Percentiles rank a stretch among this genome's conserved stretches.
These are phyloP conservation scores for Coregonus sp. DNA, from an alignment of 2,797 vertebrate species.

Conservation along the genomic window DNA sequence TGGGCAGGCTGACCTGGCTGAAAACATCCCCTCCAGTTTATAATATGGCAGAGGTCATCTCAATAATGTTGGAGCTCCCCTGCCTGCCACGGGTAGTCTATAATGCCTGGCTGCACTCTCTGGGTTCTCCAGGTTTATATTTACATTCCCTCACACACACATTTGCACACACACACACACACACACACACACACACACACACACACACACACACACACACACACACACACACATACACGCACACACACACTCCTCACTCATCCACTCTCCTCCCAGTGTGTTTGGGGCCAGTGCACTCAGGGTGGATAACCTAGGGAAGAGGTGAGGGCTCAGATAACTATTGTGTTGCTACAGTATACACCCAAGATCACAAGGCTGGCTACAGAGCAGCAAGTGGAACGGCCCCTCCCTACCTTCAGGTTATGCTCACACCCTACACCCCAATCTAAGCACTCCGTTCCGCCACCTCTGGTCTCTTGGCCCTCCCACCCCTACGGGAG, in stretches of 20 bases:
- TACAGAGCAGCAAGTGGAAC: too few species aligned
- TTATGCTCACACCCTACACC: too few species aligned
- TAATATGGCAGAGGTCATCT: constrained; percentile 54
- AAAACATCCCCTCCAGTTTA: constrained; percentile 54
- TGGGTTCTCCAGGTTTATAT: background rate
- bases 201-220: too few species aligned
- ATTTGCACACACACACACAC: background rate
- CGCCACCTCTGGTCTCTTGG: too few species aligned
- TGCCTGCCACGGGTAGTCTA: background rate
- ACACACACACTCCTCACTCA: constrained; percentile 57
- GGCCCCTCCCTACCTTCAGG: too few species aligned
- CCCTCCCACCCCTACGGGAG: too few species aligned
- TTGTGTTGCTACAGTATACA: background rate
- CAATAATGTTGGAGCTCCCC: constrained; percentile 36
- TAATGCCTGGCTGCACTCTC: background rate
- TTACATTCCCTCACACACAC: background rate
- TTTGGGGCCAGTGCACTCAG: constrained; percentile 29
- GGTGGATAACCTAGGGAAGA: background rate
- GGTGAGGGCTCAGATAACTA: background rate
- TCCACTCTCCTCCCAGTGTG: constrained; percentile 58
- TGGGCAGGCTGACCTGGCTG: constrained; percentile 64
- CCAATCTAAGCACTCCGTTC: too few species aligned
- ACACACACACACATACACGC: background rate
- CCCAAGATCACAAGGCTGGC: background rate
- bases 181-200: too few species aligned